Evolutionary conservation across 2,113 vertebrate genomes (phyloP), one percentile per base, ranked within the genome.

Genomic region (Varanus salvator): DNA sequence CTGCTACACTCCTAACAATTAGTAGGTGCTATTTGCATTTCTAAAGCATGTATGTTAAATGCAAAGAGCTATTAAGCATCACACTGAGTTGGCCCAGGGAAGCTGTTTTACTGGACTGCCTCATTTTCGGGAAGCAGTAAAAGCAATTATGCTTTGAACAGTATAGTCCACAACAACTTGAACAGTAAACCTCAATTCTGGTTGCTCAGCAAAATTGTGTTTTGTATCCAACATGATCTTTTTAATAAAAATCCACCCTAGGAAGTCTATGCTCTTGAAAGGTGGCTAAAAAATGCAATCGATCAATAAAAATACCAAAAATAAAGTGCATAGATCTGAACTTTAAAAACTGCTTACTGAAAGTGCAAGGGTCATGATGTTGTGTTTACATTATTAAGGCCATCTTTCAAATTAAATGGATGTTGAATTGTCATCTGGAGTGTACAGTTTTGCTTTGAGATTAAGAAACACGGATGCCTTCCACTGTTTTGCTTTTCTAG

Each of bases 401-500:
- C n/a, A 27, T 83, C n/a, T 4, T 31, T 14, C 44, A 44, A 69
- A 68, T 84, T 84, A 52, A 48, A 71, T 31, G 8, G 7, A 9
- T 38, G 50, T 27, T 74, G 50, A 72, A 75, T 38, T 38, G 71
- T 52, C 64, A 34, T 23, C n/a, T 27, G 44, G 5, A 19, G 23
- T n/a, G 6, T 72, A 75, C 6, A 44, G 9, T 77, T 87, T 64
- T 78, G 25, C 34, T 78, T 21, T 31, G 54, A 50, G 38, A 27
- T 29, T 14, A 66, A 29, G 21, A 19, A 66, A 31, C 27, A 77
- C 12, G 48, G 11, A 52, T 86, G 14, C 52, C 44, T 84, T n/a
- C 85, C 6, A 27, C 50, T 60, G 2, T 29, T 23, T 84, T 44
- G 21, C 29, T 84, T 27, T 86, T 77, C 48, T 71, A 96, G 95